Evolutionary conservation across 2,113 vertebrate species (phyloP), one percentile per base, ranked within the genome.

Genomic region (Ancistrus triradiatus): DNA sequence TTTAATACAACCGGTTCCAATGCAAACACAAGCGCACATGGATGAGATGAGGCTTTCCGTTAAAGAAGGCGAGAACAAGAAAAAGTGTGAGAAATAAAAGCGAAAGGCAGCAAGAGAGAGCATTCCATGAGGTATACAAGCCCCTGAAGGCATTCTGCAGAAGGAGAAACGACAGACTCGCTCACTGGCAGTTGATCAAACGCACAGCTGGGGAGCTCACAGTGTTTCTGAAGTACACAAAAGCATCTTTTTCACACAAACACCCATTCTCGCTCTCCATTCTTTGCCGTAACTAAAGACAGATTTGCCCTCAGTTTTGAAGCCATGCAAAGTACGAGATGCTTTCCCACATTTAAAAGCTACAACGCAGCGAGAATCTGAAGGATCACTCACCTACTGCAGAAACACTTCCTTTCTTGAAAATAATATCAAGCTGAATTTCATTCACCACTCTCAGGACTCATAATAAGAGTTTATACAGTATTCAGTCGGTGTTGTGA

Each of bases 131-230:
- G 51, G 31, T 37, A 38, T 25, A 59, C 24, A 48, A 40, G 44
- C 31, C 14, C 27, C 31, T 17, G 19, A 59, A 37, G 42, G 43
- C 65, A 38, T 56, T 63, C 51, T 31, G 28, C 31, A 62, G 57
- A 43, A 33, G 49, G 56, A 74, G 66, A 48, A 69, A 70, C 72
- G 51, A 53, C 57, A 70, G 61, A 70, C 63, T 28, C 21, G 57
- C 47, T 60, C 67, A 33, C 64, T 69, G 72, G 72, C 72, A 74
- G 72, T 63, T 74, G 72, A 70, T 68, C 68, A 74, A 74, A 74
- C 68, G 66, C 72, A 67, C 57, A 19, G 50, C 56, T 61, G 59
- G 31, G 46, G 42, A 56, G 43, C 61, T 53, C 59, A 33, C 38
- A 59, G 35, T 38, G 50, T 57, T 53, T 59, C 17, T 73, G 59